These are phyloP conservation scores for Nemotelus pantherinus DNA, from an alignment of 2,888 invertebrate species.

Conservation along the genomic window DNA sequence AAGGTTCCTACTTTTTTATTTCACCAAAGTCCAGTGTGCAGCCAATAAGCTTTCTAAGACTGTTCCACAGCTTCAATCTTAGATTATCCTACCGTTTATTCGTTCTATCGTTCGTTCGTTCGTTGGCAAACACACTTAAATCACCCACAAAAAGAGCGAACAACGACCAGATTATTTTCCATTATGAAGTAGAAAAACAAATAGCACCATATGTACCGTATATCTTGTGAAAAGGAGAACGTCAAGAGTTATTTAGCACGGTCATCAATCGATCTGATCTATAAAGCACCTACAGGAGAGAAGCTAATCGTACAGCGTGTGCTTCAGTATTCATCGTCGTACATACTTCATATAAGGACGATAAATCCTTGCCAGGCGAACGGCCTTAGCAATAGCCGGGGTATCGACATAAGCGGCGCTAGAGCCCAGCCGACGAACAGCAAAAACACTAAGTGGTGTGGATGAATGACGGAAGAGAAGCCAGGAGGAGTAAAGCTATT, in stretches of 20 bases:
- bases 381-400: background rate
- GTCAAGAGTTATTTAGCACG: conserved; percentile 40
- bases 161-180: conserved; percentile 6
- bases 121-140: too few relatives aligned
- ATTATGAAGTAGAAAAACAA: conserved; percentile 15
- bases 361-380: conserved; percentile 17
- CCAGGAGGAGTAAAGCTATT: background rate
- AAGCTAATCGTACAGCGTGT: conserved; percentile 29
- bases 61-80: too few relatives aligned
- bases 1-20: too few relatives aligned
- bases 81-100: too few relatives aligned
- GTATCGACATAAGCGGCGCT: too few relatives aligned
- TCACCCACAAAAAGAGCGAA: background rate
- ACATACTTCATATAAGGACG: conserved; percentile 9
- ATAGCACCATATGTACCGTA: background rate
- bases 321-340: background rate
- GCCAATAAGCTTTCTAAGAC: too few relatives aligned
- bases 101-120: too few relatives aligned
- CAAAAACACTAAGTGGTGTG: too few relatives aligned
- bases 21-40: too few relatives aligned
- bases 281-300: background rate
- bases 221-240: conserved; percentile 15
- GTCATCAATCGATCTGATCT: conserved; percentile 43
- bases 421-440: too few relatives aligned
- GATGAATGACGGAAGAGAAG: too few relatives aligned